Evolutionary conservation across 2,797 vertebrate genomes (phyloP), one percentile per base, ranked within the genome.

Genomic region (Discoglossus pictus): DNA sequence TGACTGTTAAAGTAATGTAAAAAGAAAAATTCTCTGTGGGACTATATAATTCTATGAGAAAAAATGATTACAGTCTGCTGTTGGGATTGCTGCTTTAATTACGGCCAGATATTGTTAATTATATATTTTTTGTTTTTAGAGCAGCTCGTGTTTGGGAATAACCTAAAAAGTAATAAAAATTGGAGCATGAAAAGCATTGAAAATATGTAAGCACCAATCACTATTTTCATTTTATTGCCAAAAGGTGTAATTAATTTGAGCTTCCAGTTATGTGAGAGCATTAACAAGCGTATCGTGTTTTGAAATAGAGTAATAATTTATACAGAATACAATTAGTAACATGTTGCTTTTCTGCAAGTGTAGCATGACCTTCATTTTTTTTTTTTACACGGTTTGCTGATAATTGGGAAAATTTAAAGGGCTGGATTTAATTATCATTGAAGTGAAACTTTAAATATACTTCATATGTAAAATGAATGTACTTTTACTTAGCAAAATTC

Each of bases 231-330:
- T 70, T 73, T 62, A 50, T 76, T 71, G 68, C 76, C 23, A 61
- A 75, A 75, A 83, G 78, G 74, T 76, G 68, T 79, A 79, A 79
- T 86, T 80, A 84, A 77, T 78, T 74, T 78, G 63, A 80, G 76
- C 78, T 83, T 66, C 73, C 59, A 82, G 83, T 61, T 56, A 80
- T 75, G 73, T 80, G 80, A 80, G 79, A 76, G 72, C 67, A 65
- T 73, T 83, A 86, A 84, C 73, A 82, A 84, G 76, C 78, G 63
- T 80, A 82, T 77, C 77, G 64, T 78, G 79, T 76, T 82, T 58
- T 79, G 54, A 81, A 84, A 81, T 79, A 78, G 82, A 79, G 75
- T 77, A 81, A 78, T 80, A 80, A 83, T 81, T 83, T 69, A 61
- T 82, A 77, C 67, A 79, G 80, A 84, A 83, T 62, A 75, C 75